A percentile compares a stretch with the other conserved stretches of the same genome.
Evolutionary conservation across 2,888 invertebrate genomes (phyloP).

Genomic region (Harmothoe impar): DNA sequence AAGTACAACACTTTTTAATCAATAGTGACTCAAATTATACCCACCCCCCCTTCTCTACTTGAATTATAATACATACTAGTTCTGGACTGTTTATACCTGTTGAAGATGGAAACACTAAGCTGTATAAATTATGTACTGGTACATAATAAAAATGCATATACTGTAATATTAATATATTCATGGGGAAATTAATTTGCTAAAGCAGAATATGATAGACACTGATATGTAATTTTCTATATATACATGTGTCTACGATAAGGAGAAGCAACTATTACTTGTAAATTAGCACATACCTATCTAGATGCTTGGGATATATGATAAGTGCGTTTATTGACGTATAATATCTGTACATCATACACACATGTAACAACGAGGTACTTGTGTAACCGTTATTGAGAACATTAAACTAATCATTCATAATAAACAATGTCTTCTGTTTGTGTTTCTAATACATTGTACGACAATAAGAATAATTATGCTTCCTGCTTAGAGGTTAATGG

Average conservation of each 20-base stretch:
- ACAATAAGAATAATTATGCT: no score
- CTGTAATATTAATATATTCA: not conserved
- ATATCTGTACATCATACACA: not conserved
- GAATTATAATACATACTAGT: not conserved
- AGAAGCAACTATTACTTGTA: not conserved
- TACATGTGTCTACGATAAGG: not conserved
- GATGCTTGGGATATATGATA: conserved; percentile 7
- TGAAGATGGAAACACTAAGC: no score
- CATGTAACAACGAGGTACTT: not conserved
- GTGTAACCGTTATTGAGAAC: not conserved
- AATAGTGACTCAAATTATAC: no score
- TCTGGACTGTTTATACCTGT: no score
- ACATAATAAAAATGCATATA: no score
- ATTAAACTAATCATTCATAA: conserved; percentile 24
- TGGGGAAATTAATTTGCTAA: not conserved
- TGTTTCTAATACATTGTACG: not conserved
- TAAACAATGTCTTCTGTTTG: not conserved
- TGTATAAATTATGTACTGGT: no score
- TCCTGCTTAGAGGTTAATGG: no score
- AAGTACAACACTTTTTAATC: no score
- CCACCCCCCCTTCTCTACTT: not conserved
- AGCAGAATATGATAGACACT: not conserved
- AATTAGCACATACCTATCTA: not conserved
- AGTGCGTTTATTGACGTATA: not conserved
- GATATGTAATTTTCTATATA: not conserved